Percentiles rank a stretch among this genome's conserved stretches.
phyloP scores from a whole-genome alignment of 2,888 invertebrate genomes.

The Exephanes ischioxanthus region DNA sequence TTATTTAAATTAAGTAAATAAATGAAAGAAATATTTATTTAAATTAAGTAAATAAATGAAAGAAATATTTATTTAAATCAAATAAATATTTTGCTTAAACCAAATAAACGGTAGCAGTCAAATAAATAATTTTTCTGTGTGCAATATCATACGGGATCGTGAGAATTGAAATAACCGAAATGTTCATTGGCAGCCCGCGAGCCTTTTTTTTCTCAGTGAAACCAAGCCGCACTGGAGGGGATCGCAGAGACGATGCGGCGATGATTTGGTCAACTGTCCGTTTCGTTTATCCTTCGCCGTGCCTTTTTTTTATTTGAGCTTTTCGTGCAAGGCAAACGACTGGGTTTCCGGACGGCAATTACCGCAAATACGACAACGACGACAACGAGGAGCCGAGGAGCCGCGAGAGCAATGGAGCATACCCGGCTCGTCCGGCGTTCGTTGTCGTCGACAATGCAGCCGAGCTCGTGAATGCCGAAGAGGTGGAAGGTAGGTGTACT shows the following conservation, averaged over 20 bases:
- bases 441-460: not conserved
- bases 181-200: not conserved
- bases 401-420: constrained; percentile 39
- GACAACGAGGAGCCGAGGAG: constrained; percentile 62
- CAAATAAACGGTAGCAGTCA: too few relatives aligned
- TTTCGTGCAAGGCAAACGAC: constrained; percentile 75
- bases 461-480: not conserved
- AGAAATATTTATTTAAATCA: too few relatives aligned
- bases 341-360: constrained; percentile 72
- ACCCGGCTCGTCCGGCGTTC: constrained; percentile 1
- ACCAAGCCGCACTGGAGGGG: not conserved
- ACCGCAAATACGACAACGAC: constrained; percentile 56
- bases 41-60: too few relatives aligned
- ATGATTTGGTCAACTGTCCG: constrained; percentile 73
- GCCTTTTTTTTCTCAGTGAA: too few relatives aligned
- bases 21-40: too few relatives aligned
- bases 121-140: too few relatives aligned
- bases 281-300: constrained; percentile 50
- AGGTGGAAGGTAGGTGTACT: not conserved
- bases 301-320: constrained; percentile 8
- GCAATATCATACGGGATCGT: too few relatives aligned
- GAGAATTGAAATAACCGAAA: too few relatives aligned
- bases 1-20: too few relatives aligned
- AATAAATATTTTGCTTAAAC: too few relatives aligned
- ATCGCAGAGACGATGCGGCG: constrained; percentile 45